Conservation (phyloP, 1,140 invertebrate genomes). For the Heliconius melpomene region DNA sequence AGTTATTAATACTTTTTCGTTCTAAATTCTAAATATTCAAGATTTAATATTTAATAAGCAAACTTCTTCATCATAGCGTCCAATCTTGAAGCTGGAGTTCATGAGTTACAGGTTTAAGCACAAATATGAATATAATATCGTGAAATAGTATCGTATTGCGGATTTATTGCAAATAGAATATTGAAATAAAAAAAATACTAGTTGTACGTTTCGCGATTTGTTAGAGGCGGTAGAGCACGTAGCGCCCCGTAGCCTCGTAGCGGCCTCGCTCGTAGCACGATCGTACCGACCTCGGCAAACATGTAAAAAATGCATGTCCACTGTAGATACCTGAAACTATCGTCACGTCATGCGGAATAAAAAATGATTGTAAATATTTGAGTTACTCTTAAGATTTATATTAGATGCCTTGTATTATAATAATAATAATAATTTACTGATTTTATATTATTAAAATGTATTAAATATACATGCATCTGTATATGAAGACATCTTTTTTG, state of each 20-base stretch:
- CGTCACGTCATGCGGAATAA: constrained; percentile 39
- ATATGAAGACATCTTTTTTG: too few species aligned
- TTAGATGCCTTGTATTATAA: background rate
- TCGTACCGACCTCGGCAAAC: constrained; percentile 48
- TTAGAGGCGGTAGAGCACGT: constrained; percentile 29
- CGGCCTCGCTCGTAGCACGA: constrained; percentile 49
- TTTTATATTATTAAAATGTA: too few species aligned
- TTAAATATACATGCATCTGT: background rate
- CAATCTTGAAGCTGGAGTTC: background rate
- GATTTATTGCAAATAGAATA: constrained; percentile 2
- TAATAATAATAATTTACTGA: too few species aligned
- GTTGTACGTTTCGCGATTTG: constrained; percentile 6
- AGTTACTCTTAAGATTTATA: background rate
- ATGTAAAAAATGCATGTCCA: constrained; percentile 54
- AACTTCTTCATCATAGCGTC: background rate
- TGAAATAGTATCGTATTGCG: background rate
- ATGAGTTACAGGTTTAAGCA: background rate
- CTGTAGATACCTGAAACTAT: constrained; percentile 45
- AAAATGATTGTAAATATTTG: background rate
- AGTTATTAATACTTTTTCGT: background rate
- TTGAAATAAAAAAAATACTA: background rate
- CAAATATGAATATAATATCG: background rate
- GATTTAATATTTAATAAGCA: background rate
- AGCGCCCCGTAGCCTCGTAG: constrained; percentile 46
- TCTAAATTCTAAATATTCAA: background rate